These are phyloP conservation scores for Rhadina sibilatrix DNA, from an alignment of 2,113 vertebrate genomes.

Conservation along the genomic window DNA sequence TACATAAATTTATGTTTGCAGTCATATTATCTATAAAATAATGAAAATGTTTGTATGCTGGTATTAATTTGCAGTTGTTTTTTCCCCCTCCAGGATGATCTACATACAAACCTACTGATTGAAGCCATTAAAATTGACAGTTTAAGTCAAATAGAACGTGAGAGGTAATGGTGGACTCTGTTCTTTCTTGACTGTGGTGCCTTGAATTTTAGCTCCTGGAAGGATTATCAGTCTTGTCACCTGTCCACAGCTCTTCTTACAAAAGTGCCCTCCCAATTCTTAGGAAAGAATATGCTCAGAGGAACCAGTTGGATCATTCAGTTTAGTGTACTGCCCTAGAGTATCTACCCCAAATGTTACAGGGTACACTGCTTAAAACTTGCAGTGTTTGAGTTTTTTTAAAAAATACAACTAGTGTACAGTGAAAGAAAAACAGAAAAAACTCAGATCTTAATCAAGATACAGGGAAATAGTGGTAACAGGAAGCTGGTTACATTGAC, in stretches of 20 bases:
- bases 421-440: not conserved
- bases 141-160: conserved; percentile 90
- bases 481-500: not conserved
- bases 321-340: not conserved
- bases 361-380: not conserved
- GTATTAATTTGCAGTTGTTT: not conserved
- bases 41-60: not conserved
- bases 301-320: not conserved
- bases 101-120: conserved; percentile 83
- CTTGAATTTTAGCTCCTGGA: not conserved
- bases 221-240: not conserved
- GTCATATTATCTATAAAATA: not conserved
- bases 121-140: conserved; percentile 97
- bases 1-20: not conserved
- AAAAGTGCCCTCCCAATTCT: not conserved
- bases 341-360: not conserved
- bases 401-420: not conserved
- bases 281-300: not conserved
- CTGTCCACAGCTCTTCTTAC: not conserved
- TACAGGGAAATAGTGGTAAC: not conserved
- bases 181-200: not conserved
- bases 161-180: conserved; percentile 77
- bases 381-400: fast-evolving
- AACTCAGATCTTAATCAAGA: not conserved
- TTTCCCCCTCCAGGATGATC: conserved; percentile 83